Evolutionary conservation across 2,888 invertebrate genomes (phyloP), one percentile per base, ranked within the genome.

Genomic region (Podabrus alpinus): DNA sequence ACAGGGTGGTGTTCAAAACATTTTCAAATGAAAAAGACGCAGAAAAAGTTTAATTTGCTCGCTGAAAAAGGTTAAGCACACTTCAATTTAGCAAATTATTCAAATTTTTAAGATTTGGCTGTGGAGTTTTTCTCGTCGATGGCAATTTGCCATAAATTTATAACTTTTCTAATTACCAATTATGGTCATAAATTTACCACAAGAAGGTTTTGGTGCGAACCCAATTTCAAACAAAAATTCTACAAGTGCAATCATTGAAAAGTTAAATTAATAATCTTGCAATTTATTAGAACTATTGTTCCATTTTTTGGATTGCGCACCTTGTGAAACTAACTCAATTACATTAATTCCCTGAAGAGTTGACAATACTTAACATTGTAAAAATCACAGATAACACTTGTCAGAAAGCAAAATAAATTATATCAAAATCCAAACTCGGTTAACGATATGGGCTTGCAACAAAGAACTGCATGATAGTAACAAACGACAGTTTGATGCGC

Each of bases 401-500:
- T 80, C 80, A 80, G 77, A 75, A 77, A 77, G 73, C 77, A 79
- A 81, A 82, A 83, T 83, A 82, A 83, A 83, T 83, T 83, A 82
- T 83, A 83, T 82, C 82, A 82, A 83, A 83, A 82, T 82, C 82
- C 82, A 82, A 83, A 83, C 78, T 82, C 82, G 82, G 81, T 81
- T 83, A 83, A 81, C 82, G 82, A 81, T 77, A 79, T 78, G 77
- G 79, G 79, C 72, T 74, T 72, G 72, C 77, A 80, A 82, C 82
- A 82, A 81, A 82, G 79, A 78, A 70, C 78, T 77, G 78, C 74
- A 77, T 81, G 82, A 80, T 80, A 81, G 82, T 86, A 84, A 86
- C 85, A 86, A 86, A 86, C 85, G 86, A 86, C 83, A 85, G 83
- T 87, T 86, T 87, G 86, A 87, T 87, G 86, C 82, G 86, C 83